Conservation (phyloP, 2,888 invertebrate species). For the Antitype chi region DNA sequence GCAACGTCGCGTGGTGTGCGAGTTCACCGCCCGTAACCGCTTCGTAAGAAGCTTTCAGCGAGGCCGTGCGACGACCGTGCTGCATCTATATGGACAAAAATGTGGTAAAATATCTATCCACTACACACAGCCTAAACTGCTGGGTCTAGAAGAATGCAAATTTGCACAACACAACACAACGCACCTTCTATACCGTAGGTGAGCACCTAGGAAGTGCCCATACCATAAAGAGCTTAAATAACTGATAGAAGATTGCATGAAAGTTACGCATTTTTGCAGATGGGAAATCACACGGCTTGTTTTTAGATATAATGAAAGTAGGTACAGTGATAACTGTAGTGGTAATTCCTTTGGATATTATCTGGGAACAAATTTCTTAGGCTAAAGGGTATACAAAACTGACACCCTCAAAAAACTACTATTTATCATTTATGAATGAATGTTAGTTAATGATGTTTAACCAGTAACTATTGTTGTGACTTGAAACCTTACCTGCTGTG, state of each 20-base stretch:
- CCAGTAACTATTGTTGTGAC: background rate
- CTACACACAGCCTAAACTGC: too few relatives aligned
- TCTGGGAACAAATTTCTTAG: background rate
- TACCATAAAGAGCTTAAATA: background rate
- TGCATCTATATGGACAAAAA: conserved; percentile 92
- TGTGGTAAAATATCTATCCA: background rate
- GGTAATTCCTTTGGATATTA: background rate
- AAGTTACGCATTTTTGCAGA: background rate
- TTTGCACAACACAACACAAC: too few relatives aligned
- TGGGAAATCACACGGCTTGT: background rate
- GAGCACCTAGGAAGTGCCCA: background rate
- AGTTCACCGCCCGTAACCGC: conserved; percentile 93
- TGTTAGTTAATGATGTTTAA: background rate
- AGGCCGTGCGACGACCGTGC: conserved; percentile 97
- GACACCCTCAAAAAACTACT: background rate
- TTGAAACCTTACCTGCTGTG: conserved; percentile 93
- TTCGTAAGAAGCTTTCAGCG: conserved; percentile 98
- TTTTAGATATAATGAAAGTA: background rate
- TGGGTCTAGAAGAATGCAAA: too few relatives aligned
- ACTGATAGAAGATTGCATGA: background rate
- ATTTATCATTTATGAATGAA: background rate
- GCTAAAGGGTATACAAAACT: background rate
- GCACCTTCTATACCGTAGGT: background rate
- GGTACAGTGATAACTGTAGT: too few relatives aligned
- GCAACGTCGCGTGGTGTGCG: conserved; percentile 93